phyloP scores from a whole-genome alignment of 1,140 invertebrate genomes.

The Zophobas atratus region DNA sequence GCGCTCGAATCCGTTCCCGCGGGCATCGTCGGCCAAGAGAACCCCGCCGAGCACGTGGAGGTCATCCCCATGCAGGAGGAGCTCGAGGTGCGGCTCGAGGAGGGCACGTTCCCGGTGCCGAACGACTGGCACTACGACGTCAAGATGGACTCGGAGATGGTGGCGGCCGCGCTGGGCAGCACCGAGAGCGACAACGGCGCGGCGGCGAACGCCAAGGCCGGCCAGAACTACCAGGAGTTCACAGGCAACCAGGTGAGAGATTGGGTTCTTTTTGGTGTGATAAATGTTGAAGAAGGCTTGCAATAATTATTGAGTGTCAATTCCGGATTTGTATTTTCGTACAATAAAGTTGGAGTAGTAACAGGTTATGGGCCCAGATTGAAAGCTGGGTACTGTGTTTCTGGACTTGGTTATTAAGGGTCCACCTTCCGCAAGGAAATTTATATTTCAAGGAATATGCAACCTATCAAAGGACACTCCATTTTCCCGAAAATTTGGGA shows the following conservation, averaged over 20 bases:
- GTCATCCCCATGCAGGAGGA: slow-evolving; percentile 72
- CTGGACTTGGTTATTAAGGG: too few species aligned
- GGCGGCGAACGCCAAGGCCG: slow-evolving; percentile 37
- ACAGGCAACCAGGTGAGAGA: slow-evolving; percentile 56
- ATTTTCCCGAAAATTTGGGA: too few species aligned
- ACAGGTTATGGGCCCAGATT: too few species aligned
- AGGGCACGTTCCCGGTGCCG: slow-evolving; percentile 67
- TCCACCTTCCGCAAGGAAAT: too few species aligned
- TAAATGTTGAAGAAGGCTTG: too few species aligned
- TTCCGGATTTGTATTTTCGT: too few species aligned
- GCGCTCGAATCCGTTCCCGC: slow-evolving; percentile 58
- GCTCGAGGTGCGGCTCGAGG: slow-evolving; percentile 69
- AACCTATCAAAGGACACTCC: too few species aligned
- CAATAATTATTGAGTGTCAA: too few species aligned
- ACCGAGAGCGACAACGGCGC: slow-evolving; percentile 51
- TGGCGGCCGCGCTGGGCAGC: slow-evolving; percentile 61
- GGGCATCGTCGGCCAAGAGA: slow-evolving; percentile 61
- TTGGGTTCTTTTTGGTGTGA: too few species aligned
- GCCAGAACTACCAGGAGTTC: slow-evolving; percentile 50
- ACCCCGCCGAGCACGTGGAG: slow-evolving; percentile 66
- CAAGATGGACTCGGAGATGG: slow-evolving; percentile 67
- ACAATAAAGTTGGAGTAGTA: too few species aligned
- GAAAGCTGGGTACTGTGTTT: too few species aligned
- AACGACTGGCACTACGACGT: slow-evolving; percentile 66
- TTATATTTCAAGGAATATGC: too few species aligned